Conservation (phyloP, 2,888 invertebrate species). For the Apoda limacodes region DNA sequence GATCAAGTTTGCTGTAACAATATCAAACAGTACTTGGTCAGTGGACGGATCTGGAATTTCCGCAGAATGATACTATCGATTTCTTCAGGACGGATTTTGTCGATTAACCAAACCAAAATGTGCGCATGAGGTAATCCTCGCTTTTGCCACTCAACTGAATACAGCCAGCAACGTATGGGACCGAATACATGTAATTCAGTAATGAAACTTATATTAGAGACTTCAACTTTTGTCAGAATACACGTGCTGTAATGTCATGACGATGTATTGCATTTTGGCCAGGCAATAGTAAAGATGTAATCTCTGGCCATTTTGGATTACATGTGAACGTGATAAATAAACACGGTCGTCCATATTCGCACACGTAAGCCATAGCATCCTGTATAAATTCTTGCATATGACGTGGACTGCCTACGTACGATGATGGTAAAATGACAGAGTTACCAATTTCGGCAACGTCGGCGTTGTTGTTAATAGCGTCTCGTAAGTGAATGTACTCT, state of each 20-base stretch:
- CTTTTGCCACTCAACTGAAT: no score
- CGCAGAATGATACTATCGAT: constrained; percentile 9
- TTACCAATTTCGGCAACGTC: constrained; percentile 13
- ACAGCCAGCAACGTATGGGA: no score
- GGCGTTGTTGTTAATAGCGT: constrained; percentile 19
- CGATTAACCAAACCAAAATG: constrained; percentile 12
- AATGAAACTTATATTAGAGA: constrained; percentile 18
- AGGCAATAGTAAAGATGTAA: constrained; percentile 10
- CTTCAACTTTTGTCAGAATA: constrained; percentile 18
- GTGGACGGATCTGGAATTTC: constrained; percentile 22
- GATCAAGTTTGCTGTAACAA: constrained; percentile 31
- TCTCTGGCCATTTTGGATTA: constrained; percentile 7
- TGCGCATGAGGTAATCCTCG: no score
- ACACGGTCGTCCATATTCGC: constrained; percentile 10
- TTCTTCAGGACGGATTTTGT: constrained; percentile 14
- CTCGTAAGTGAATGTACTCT: constrained; percentile 19
- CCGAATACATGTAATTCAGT: constrained; percentile 14
- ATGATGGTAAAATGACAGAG: constrained; percentile 16
- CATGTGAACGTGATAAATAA: no score
- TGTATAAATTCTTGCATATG: constrained; percentile 16
- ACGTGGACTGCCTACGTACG: constrained; percentile 18
- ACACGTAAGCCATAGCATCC: constrained; percentile 15
- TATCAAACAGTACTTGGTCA: constrained; percentile 24
- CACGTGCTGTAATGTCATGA: constrained; percentile 18
- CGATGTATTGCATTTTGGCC: constrained; percentile 13